These are phyloP conservation scores for Camelus bactrianus DNA, from an alignment of 2,113 vertebrate genomes.

Conservation along the genomic window DNA sequence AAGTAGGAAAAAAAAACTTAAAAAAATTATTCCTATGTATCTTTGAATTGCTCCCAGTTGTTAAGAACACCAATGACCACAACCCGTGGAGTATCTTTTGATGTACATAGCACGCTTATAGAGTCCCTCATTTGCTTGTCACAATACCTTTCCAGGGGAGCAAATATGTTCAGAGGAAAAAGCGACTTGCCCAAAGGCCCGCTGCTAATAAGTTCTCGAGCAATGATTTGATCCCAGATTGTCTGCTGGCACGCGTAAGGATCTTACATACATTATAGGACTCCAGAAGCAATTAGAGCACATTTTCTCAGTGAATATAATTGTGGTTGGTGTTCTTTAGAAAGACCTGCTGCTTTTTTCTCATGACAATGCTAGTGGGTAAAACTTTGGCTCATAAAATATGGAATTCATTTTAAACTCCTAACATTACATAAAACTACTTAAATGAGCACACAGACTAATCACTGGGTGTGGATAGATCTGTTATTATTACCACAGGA, in stretches of 20 bases:
- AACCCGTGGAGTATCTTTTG: background rate
- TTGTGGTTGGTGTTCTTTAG: slow-evolving; percentile 22
- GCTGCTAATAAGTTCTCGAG: background rate
- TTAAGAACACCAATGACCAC: background rate
- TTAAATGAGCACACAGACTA: background rate
- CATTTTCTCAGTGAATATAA: background rate
- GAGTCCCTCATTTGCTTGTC: background rate
- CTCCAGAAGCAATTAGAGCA: background rate
- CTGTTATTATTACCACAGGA: slow-evolving; percentile 44
- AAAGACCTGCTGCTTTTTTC: slow-evolving; percentile 27
- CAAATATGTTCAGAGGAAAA: background rate
- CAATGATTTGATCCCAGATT: background rate
- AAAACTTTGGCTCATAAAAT: slow-evolving; percentile 14
- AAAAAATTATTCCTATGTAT: background rate
- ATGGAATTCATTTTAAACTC: slow-evolving; percentile 49
- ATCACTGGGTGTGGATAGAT: background rate
- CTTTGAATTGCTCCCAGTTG: background rate
- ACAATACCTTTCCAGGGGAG: background rate
- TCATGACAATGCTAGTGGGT: background rate
- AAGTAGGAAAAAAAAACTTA: slow-evolving; percentile 29
- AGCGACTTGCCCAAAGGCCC: background rate
- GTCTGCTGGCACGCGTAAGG: background rate
- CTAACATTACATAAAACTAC: slow-evolving; percentile 25
- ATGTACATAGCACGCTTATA: background rate
- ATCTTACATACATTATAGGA: background rate